phyloP scores from a whole-genome alignment of 2,888 invertebrate genomes.

The Catocala nupta region DNA sequence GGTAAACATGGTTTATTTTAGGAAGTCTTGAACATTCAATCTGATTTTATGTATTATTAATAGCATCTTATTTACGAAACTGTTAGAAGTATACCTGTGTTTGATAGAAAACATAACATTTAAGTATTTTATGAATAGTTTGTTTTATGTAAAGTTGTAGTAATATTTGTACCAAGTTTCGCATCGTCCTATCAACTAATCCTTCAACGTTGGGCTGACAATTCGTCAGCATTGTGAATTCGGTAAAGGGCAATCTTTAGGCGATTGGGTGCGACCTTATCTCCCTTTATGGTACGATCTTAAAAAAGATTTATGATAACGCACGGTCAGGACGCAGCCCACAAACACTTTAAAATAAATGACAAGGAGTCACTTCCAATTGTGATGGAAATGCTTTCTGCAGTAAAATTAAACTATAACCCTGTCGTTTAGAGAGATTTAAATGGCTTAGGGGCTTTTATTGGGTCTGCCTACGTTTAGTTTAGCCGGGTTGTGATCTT shows the following conservation, averaged over 20 bases:
- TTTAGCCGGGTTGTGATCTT: conserved; percentile 64
- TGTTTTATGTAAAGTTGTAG: too few relatives aligned
- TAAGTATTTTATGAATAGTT: too few relatives aligned
- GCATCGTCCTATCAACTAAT: conserved; percentile 53
- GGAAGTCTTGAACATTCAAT: neutral
- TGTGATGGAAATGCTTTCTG: conserved; percentile 87
- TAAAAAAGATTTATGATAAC: conserved; percentile 88
- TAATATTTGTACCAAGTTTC: conserved; percentile 41
- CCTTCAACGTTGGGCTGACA: conserved; percentile 64
- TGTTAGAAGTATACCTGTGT: too few relatives aligned
- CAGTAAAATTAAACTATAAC: conserved; percentile 87
- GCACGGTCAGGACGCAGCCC: conserved; percentile 79
- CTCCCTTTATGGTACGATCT: conserved; percentile 85
- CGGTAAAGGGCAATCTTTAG: conserved; percentile 81
- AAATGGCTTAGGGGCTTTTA: conserved; percentile 82
- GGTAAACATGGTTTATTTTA: too few relatives aligned
- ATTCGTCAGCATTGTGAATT: conserved; percentile 83
- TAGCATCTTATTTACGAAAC: too few relatives aligned
- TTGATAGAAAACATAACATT: too few relatives aligned
- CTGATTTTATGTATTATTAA: too few relatives aligned
- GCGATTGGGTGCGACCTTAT: conserved; percentile 85
- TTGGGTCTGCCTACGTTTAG: conserved; percentile 75
- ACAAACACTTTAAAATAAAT: conserved; percentile 86
- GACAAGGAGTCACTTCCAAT: conserved; percentile 86
- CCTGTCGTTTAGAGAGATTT: conserved; percentile 85